Evolutionary conservation across 2,888 invertebrate species (phyloP).

Genomic region (Drosophila mulleri): DNA sequence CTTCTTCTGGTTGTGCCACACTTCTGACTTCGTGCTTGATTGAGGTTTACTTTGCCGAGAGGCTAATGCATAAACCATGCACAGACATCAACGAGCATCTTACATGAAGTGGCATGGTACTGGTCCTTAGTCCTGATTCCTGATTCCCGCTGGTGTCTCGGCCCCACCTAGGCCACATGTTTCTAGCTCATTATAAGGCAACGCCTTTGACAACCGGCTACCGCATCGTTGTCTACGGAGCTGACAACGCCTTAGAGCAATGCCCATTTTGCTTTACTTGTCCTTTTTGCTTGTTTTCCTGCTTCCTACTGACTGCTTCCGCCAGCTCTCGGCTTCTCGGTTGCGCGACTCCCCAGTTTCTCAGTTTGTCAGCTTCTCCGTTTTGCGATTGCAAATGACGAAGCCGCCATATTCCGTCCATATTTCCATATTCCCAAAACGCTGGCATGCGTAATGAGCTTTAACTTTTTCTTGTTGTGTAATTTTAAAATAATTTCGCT

Average conservation of each 20-base stretch:
- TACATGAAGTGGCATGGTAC: slow-evolving; percentile 51
- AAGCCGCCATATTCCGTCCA: slow-evolving; percentile 35
- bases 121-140: slow-evolving; percentile 44
- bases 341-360: background rate
- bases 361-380: background rate
- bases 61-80: slow-evolving; percentile 80
- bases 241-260: slow-evolving; percentile 48
- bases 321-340: slow-evolving; percentile 9
- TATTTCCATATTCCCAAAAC: slow-evolving; percentile 72
- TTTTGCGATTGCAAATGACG: slow-evolving; percentile 45
- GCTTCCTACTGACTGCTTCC: slow-evolving; percentile 20
- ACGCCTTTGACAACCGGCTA: slow-evolving; percentile 59
- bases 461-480: slow-evolving; percentile 66
- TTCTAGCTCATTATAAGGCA: slow-evolving; percentile 71
- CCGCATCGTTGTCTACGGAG: slow-evolving; percentile 26
- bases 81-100: slow-evolving; percentile 74
- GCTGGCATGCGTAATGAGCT: slow-evolving; percentile 71
- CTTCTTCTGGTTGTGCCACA: slow-evolving; percentile 17
- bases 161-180: slow-evolving; percentile 52
- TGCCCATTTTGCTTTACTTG: slow-evolving; percentile 57
- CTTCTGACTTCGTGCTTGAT: slow-evolving; percentile 70
- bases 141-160: slow-evolving; percentile 38
- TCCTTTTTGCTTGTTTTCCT: slow-evolving; percentile 46
- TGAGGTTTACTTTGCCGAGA: slow-evolving; percentile 74
- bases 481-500: slow-evolving; percentile 72